Evolutionary conservation across 2,797 vertebrate genomes (phyloP).

Genomic region (Dendrocincla tyrannina): DNA sequence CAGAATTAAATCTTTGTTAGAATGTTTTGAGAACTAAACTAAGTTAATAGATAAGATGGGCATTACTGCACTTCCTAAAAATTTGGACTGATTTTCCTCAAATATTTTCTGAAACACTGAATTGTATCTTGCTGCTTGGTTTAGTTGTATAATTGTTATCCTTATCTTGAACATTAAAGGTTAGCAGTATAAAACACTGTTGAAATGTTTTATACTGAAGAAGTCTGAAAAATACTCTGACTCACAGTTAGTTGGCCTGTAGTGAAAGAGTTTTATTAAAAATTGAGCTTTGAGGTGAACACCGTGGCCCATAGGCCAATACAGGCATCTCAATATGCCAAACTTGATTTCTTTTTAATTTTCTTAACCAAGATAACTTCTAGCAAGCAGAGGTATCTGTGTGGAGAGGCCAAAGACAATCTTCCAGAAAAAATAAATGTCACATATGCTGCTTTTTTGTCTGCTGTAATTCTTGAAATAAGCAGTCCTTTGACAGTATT

Average conservation of each 20-base stretch:
- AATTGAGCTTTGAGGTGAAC: neutral
- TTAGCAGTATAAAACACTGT: neutral
- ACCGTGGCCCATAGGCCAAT: neutral
- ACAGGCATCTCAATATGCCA: neutral
- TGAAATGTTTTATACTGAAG: neutral
- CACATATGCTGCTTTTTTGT: neutral
- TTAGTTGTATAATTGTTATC: neutral
- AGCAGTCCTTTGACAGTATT: neutral
- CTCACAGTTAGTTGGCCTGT: neutral
- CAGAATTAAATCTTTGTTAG: neutral
- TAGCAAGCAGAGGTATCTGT: neutral
- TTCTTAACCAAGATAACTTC: neutral
- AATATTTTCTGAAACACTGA: neutral
- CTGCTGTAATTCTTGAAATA: neutral
- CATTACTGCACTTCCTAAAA: neutral
- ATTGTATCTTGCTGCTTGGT: neutral
- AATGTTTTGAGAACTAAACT: neutral
- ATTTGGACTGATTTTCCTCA: neutral
- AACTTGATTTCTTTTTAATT: neutral
- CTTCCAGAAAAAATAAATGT: neutral
- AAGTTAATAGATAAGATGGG: neutral
- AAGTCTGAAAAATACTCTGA: neutral
- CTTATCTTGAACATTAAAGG: fast-evolving
- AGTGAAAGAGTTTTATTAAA: neutral
- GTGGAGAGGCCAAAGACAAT: neutral